Base-by-base conservation (phyloP, 2,797 vertebrate species). In the Furcifer pardalis region DNA sequence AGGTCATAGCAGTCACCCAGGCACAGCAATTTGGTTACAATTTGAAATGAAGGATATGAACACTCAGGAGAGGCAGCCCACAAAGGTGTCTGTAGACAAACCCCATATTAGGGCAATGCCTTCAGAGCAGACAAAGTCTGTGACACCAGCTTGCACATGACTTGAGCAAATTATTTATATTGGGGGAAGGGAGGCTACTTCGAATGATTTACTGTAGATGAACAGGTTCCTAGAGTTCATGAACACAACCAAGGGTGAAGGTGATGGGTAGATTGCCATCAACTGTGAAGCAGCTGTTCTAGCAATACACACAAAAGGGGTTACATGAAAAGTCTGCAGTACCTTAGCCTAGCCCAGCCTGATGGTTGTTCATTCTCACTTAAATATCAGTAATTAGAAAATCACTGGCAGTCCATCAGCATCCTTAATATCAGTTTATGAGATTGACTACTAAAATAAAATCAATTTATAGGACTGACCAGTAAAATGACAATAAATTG, bases 41-140 rank as follows among this genome's bases (percentile, higher is more conserved):
- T 93, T 89, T 89, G 90, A 92, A 95, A 92, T 86, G 86, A 93
- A 89, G 59, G 79, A 77, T 94, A 90, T 91, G 86, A 89, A 9
- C 84, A 92, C 91, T 93, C 94, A 95, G 95, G 95, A 93, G 87
- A 78, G 81, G 94, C 93, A 92, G 86, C 89, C 85, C 91, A 80
- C 94, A 90, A 93, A 95, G 91, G 93, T 95, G 94, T 94, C 92
- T 94, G 89, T 35, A 95, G 95, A 92, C 96, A 94, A 94, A 90
- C 88, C 93, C 95, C 93, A 19, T 56, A 56, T 56, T 15, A 56
- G 52, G 9, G 19, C 19, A 17, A 56, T 56, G 52, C 15, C 52
- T 56, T 56, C 15, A 8, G 52, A 56, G 52, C 19, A 56, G 52
- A 56, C 52, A 56, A 56, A 56, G 12, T 88, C 90, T 71, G 1